Percentiles rank a stretch among this genome's conserved stretches.
Conservation (phyloP, 2,888 invertebrate genomes). For the Cryptus viduatorius region DNA sequence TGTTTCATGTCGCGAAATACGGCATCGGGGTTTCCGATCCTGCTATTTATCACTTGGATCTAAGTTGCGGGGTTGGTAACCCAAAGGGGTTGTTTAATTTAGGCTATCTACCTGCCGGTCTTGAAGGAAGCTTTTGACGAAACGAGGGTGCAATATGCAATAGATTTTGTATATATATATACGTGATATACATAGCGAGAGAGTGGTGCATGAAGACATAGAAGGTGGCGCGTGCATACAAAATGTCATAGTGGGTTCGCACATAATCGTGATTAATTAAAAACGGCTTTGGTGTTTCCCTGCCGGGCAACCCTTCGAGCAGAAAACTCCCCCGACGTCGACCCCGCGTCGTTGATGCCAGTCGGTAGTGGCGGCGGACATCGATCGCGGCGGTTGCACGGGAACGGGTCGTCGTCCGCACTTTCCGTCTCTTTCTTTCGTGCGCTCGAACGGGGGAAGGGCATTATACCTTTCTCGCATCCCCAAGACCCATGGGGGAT, state of each 20-base stretch:
- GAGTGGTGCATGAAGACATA: conserved; percentile 48
- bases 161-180: background rate
- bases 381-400: conserved; percentile 72
- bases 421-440: conserved; percentile 44
- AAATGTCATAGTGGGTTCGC: conserved; percentile 45
- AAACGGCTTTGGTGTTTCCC: conserved; percentile 71
- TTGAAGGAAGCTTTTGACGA: conserved; percentile 16
- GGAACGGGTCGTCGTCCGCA: conserved; percentile 75
- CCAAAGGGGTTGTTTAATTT: conserved; percentile 35
- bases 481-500: conserved; percentile 27
- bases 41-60: conserved; percentile 58
- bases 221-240: conserved; percentile 18
- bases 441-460: conserved; percentile 13
- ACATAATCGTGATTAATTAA: conserved; percentile 75
- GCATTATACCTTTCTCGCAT: conserved; percentile 51
- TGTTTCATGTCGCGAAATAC: conserved; percentile 53
- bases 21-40: conserved; percentile 58
- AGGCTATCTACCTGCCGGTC: background rate
- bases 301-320: conserved; percentile 53
- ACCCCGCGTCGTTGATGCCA: conserved; percentile 42
- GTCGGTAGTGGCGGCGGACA: conserved; percentile 68
- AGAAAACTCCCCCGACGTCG: conserved; percentile 52
- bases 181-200: background rate
- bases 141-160: background rate
- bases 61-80: conserved; percentile 22